Percentiles rank a stretch among this genome's conserved stretches.
Conservation (phyloP, 2,888 invertebrate species). For the Sphaerophoria rueppellii region DNA sequence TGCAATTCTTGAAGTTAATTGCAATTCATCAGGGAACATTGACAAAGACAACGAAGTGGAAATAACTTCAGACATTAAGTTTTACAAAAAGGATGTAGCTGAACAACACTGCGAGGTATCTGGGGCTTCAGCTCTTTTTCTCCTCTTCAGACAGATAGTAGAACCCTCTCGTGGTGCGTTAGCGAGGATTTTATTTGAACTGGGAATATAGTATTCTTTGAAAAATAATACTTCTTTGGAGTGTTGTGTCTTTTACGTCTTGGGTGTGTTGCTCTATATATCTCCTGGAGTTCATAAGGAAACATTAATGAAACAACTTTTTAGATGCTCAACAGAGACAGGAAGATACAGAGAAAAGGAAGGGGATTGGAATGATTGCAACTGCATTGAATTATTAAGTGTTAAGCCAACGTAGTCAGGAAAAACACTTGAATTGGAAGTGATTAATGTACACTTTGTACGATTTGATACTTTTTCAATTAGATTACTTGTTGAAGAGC, state of each 20-base stretch:
- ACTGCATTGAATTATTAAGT: background rate
- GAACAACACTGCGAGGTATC: background rate
- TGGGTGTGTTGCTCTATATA: background rate
- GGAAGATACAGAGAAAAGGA: background rate
- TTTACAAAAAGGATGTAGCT: conserved; percentile 34
- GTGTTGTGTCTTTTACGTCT: conserved; percentile 30
- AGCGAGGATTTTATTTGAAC: conserved; percentile 19
- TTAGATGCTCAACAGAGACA: background rate
- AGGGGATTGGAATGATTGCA: background rate
- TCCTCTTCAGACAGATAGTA: background rate
- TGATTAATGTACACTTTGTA: conserved; percentile 21
- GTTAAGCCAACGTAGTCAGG: background rate
- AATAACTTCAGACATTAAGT: conserved; percentile 58
- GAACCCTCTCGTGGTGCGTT: background rate
- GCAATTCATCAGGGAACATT: conserved; percentile 74
- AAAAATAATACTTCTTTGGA: background rate
- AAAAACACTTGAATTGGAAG: background rate
- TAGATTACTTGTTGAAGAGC: no score
- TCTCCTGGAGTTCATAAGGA: conserved; percentile 27
- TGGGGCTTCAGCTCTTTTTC: no score
- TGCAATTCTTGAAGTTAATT: conserved; percentile 65
- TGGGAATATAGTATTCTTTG: conserved; percentile 22
- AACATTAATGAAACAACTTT: conserved; percentile 30
- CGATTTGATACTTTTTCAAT: conserved; percentile 2
- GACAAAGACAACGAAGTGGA: conserved; percentile 63